A percentile compares a stretch with the other conserved stretches of the same genome.
Evolutionary conservation across 2,888 invertebrate species (phyloP).

Genomic region (Tuberolachnus salignus): DNA sequence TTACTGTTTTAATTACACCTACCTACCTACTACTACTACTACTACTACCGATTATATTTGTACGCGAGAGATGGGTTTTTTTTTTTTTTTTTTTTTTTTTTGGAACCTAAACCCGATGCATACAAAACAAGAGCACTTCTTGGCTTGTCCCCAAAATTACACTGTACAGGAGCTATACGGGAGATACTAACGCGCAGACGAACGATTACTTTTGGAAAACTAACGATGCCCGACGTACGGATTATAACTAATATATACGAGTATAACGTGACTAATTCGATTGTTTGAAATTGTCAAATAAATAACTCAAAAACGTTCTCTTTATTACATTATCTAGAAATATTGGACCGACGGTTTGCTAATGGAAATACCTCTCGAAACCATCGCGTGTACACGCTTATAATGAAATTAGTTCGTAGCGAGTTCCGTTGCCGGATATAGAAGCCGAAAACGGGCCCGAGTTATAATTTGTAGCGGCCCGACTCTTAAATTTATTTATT

Average conservation of each 20-base stretch:
- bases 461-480: too few relatives aligned
- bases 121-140: constrained; percentile 12
- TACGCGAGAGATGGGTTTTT: constrained; percentile 1
- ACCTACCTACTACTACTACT: too few relatives aligned
- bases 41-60: constrained; percentile 39
- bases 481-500: too few relatives aligned
- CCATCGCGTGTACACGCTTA: too few relatives aligned
- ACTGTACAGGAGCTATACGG: background rate
- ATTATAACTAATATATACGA: background rate
- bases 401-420: too few relatives aligned
- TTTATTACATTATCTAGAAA: too few relatives aligned
- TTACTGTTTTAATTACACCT: background rate
- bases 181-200: background rate
- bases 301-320: constrained; percentile 23
- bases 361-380: constrained; percentile 22
- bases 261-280: constrained; percentile 20
- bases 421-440: too few relatives aligned
- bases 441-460: too few relatives aligned
- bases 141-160: constrained; percentile 24
- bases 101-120: constrained; percentile 2
- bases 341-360: background rate
- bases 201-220: constrained; percentile 34
- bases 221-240: constrained; percentile 14
- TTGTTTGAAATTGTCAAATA: constrained; percentile 18
- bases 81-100: constrained; percentile 16